phyloP scores from a whole-genome alignment of 2,888 invertebrate genomes.

The Protonemura montana region DNA sequence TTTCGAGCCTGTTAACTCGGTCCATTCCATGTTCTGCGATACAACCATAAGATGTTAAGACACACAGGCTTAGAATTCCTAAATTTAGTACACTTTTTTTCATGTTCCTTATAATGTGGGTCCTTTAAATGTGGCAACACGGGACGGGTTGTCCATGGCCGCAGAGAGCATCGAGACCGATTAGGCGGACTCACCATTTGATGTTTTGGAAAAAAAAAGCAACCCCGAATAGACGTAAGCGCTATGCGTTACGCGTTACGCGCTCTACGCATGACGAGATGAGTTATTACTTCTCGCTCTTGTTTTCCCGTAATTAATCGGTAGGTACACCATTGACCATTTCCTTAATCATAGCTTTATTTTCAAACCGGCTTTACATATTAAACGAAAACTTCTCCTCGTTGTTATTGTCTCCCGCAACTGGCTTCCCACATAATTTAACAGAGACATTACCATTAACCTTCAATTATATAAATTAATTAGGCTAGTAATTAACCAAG shows the following conservation, averaged over 20 bases:
- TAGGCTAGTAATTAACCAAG: background rate
- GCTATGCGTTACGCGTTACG: background rate
- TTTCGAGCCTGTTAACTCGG: background rate
- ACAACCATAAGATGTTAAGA: background rate
- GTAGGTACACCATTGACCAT: background rate
- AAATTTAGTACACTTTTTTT: constrained; percentile 12
- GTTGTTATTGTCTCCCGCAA: background rate
- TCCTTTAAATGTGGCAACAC: constrained; percentile 15
- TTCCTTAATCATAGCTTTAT: background rate
- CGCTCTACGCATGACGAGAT: background rate
- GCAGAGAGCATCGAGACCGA: background rate
- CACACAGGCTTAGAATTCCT: background rate
- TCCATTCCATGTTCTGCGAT: background rate
- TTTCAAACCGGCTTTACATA: background rate
- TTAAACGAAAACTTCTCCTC: background rate
- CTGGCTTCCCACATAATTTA: constrained; percentile 4
- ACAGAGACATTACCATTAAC: constrained; percentile 12
- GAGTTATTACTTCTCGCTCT: background rate
- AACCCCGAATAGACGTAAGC: background rate
- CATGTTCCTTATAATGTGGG: background rate
- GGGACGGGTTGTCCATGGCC: constrained; percentile 26
- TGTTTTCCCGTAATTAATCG: background rate
- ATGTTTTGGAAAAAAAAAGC: background rate
- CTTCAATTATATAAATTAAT: constrained; percentile 4
- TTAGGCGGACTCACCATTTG: background rate